A percentile compares a stretch with the other conserved stretches of the same genome.
phyloP scores from a whole-genome alignment of 2,113 vertebrate genomes.

The Corythornis cristatus region DNA sequence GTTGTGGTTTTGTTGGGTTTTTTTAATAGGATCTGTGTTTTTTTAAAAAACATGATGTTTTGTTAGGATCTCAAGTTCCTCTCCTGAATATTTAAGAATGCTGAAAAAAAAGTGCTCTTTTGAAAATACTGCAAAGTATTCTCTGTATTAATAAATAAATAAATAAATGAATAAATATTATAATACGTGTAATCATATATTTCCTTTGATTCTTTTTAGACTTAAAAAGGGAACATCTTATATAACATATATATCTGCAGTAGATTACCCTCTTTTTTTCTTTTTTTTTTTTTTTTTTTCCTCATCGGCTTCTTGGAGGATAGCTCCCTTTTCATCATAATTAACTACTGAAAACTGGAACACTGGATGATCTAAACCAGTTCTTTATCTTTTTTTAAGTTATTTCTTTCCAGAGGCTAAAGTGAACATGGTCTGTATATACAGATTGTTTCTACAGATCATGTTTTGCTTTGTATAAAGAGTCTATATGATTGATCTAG shows the following conservation, averaged over 20 bases:
- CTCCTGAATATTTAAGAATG: background rate
- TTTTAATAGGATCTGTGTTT: background rate
- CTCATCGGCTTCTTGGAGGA: background rate
- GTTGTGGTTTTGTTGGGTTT: background rate
- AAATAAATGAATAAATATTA: background rate
- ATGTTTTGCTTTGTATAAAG: background rate
- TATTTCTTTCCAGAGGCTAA: background rate
- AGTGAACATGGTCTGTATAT: background rate
- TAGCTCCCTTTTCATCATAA: conserved; percentile 7
- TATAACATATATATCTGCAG: too few relatives aligned
- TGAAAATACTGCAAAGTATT: background rate
- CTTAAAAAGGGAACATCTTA: too few relatives aligned
- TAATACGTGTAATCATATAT: background rate
- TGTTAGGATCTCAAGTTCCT: background rate
- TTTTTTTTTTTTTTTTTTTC: too few relatives aligned
- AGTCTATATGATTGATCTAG: background rate
- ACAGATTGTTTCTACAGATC: background rate
- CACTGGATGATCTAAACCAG: conserved; percentile 12
- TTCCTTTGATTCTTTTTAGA: background rate
- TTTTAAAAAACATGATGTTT: background rate
- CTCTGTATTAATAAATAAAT: background rate
- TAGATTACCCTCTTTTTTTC: too few relatives aligned
- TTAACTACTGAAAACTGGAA: conserved; percentile 38
- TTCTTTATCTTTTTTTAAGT: background rate
- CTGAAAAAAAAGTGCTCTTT: background rate